Evolutionary conservation across 2,113 vertebrate species (phyloP), one percentile per base, ranked within the genome.

Genomic region (Orcinus orca): DNA sequence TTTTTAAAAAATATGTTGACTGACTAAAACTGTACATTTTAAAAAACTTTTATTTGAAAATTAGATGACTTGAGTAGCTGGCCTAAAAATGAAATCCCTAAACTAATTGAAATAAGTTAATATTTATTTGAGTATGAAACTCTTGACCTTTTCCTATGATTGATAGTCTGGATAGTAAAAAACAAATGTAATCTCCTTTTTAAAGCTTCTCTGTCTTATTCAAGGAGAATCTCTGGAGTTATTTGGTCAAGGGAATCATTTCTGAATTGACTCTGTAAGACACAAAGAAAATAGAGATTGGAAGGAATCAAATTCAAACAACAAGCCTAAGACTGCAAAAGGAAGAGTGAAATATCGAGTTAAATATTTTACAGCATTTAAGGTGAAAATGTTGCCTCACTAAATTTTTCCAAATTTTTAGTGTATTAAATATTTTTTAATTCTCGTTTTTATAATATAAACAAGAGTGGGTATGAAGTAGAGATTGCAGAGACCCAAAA

Each of bases 101-200:
- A 92, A 95, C 55, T 93, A 95, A 92, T 0, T 67, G 13, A 82
- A 97, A 95, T 85, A 88, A 55, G 60, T 77, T 85, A 70, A 85
- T 67, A 89, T 82, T 65, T 82, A 83, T 73, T 84, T 90, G 13
- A 33, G 7, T 53, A n/a, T n/a, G 29, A 95, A 95, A 60, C 3
- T 71, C 25, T 71, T 88, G 36, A 88, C 6, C 5, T 95, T 97
- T 96, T 31, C 17, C 26, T 70, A 0, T 79, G 50, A 63, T 92
- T 86, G 21, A 85, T 55, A 53, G 17, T 55, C 31, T 68, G 11
- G 62, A 53, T n/a, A 74, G 25, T 73, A 86, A 44, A 71, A 86
- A 63, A 84, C 4, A 60, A 79, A 95, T 70, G 55, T 21, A 70
- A 47, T 71, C 90, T 53, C 3, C 1, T 36, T 71, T 93, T 6